Conservation (phyloP, 2,797 vertebrate species). For the Nyctibius grandis region DNA sequence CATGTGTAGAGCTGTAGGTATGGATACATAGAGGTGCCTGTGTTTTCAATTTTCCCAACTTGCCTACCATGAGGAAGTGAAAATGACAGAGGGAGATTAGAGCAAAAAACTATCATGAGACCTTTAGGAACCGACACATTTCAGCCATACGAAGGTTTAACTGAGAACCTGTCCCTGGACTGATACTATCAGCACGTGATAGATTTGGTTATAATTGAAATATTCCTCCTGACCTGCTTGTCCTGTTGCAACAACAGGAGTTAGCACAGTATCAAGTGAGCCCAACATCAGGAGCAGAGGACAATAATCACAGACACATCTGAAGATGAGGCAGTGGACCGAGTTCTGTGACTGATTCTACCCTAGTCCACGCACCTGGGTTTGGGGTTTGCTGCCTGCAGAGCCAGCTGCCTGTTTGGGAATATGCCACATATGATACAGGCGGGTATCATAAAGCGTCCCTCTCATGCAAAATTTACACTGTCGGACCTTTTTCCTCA, state of each 20-base stretch:
- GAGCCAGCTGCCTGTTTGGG: background rate
- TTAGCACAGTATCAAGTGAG: background rate
- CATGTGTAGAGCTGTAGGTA: no score
- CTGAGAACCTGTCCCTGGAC: background rate
- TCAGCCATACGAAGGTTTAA: background rate
- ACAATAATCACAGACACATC: no score
- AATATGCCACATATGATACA: background rate
- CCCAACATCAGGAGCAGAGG: background rate
- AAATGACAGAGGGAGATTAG: background rate
- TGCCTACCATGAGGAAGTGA: background rate
- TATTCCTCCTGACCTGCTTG: background rate
- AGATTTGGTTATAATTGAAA: background rate
- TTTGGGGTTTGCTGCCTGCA: background rate
- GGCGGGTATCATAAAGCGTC: no score
- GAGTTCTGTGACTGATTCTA: background rate
- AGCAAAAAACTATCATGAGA: background rate
- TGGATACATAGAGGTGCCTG: no score
- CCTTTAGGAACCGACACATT: background rate
- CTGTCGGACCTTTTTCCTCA: background rate
- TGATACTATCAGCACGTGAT: background rate
- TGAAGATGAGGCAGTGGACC: no score
- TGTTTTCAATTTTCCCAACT: background rate
- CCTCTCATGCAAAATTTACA: background rate
- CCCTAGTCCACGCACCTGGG: background rate
- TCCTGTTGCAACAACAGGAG: background rate